phyloP scores from a whole-genome alignment of 2,797 vertebrate genomes.

The Salarias fasciatus region DNA sequence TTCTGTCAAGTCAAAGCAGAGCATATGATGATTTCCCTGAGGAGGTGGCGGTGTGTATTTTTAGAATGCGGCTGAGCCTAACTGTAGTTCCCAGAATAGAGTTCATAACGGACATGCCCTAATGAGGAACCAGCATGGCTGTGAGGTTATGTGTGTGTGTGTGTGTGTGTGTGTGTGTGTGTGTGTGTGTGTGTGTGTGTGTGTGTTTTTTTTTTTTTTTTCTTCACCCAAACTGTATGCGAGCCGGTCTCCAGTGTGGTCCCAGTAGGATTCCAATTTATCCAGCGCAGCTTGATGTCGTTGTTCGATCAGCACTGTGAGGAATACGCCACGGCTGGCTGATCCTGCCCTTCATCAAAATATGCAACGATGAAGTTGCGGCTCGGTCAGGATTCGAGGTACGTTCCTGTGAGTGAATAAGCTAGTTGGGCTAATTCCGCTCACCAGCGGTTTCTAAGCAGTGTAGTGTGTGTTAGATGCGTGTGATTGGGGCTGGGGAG shows the following conservation, averaged over 20 bases:
- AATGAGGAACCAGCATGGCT: conserved; percentile 52
- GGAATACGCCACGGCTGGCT: conserved; percentile 64
- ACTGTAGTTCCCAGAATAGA: conserved; percentile 54
- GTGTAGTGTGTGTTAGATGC: conserved; percentile 14
- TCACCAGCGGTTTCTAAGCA: neutral
- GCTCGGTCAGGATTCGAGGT: conserved; percentile 24
- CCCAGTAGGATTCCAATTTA: conserved; percentile 82
- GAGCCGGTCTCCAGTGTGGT: conserved; percentile 65
- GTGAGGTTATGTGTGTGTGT: conserved; percentile 31
- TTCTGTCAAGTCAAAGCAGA: conserved; percentile 7
- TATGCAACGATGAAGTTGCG: conserved; percentile 45
- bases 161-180: no score
- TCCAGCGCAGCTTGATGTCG: conserved; percentile 77
- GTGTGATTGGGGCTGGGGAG: conserved; percentile 24
- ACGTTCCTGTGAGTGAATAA: conserved; percentile 53
- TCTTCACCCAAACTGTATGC: conserved; percentile 31
- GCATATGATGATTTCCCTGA: conserved; percentile 16
- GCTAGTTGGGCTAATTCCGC: conserved; percentile 26
- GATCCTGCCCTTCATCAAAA: conserved; percentile 63
- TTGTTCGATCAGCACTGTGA: conserved; percentile 74
- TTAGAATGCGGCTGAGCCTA: conserved; percentile 30
- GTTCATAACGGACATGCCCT: conserved; percentile 59
- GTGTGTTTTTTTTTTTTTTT: conserved; percentile 20
- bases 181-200: no score
- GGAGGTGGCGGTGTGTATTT: conserved; percentile 46